Evolutionary conservation across 35 echinoderm and acorn worm genomes (phyloP).

Genomic region (Apostichopus californicus): DNA sequence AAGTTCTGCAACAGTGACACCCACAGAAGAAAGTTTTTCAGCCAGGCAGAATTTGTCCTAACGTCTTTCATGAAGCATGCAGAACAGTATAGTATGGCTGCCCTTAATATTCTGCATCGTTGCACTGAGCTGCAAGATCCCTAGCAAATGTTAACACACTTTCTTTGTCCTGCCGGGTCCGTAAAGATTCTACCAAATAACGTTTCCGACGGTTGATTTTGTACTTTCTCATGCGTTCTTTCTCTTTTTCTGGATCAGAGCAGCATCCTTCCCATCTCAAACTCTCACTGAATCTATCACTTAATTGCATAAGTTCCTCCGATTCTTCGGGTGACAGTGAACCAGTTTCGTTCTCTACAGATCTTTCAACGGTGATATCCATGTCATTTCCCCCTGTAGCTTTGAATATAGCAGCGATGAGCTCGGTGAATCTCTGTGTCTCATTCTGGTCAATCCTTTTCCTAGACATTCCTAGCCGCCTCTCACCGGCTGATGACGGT

Average conservation of each 20-base stretch:
- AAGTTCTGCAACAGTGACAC: too few relatives aligned
- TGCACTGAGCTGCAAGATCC: slow-evolving; percentile 61
- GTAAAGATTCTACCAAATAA: slow-evolving; percentile 76
- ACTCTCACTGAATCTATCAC: slow-evolving; percentile 69
- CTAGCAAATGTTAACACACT: slow-evolving; percentile 77
- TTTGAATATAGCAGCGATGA: slow-evolving; percentile 47
- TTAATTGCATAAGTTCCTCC: slow-evolving; percentile 46
- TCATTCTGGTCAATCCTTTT: not conserved
- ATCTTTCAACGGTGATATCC: not conserved
- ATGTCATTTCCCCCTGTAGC: not conserved
- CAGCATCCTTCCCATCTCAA: slow-evolving; percentile 85
- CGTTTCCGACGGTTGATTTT: slow-evolving; percentile 94
- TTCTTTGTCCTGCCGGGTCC: slow-evolving; percentile 87
- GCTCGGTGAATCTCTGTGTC: slow-evolving; percentile 8
- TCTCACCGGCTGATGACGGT: not conserved
- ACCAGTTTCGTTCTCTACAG: not conserved
- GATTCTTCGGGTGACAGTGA: slow-evolving; percentile 49
- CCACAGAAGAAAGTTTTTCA: too few relatives aligned
- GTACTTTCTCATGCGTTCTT: slow-evolving; percentile 77
- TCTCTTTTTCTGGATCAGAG: slow-evolving; percentile 79
- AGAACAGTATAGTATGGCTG: not conserved
- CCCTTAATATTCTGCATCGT: slow-evolving; percentile 28
- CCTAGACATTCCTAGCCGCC: not conserved
- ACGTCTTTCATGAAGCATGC: too few relatives aligned
- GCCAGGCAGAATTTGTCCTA: not conserved